These are phyloP conservation scores for Sigmodon hispidus DNA, from an alignment of 2,113 vertebrate species.

Conservation along the genomic window DNA sequence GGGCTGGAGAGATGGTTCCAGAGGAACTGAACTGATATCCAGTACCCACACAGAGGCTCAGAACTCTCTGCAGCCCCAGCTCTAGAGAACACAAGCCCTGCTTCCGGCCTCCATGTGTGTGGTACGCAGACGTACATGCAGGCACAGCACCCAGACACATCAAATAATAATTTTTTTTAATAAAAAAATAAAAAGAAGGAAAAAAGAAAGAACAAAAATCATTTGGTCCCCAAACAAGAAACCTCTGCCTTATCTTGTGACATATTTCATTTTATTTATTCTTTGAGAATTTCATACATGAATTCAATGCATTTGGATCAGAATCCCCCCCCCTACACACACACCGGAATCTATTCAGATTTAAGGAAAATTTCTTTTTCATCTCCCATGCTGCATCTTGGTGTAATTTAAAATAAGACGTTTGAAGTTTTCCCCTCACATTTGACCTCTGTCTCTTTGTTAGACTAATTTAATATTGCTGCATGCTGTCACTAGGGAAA, in stretches of 20 bases:
- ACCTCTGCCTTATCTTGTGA: neutral
- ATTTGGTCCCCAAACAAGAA: neutral
- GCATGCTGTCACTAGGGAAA: conserved; percentile 73
- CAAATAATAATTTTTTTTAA: neutral
- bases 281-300: neutral
- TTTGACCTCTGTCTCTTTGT: conserved; percentile 62
- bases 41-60: neutral
- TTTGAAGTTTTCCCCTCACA: neutral
- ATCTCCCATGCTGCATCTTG: neutral
- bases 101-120: neutral
- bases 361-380: neutral
- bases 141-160: neutral
- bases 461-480: conserved; percentile 63
- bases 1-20: neutral
- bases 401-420: neutral
- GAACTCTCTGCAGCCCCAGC: neutral
- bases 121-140: neutral
- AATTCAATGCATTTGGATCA: no score
- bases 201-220: no score
- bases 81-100: neutral
- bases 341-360: neutral
- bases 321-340: neutral
- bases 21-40: neutral
- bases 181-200: neutral
- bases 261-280: neutral